Evolutionary conservation across 2,888 invertebrate species (phyloP).

Genomic region (Elgonia sp.): DNA sequence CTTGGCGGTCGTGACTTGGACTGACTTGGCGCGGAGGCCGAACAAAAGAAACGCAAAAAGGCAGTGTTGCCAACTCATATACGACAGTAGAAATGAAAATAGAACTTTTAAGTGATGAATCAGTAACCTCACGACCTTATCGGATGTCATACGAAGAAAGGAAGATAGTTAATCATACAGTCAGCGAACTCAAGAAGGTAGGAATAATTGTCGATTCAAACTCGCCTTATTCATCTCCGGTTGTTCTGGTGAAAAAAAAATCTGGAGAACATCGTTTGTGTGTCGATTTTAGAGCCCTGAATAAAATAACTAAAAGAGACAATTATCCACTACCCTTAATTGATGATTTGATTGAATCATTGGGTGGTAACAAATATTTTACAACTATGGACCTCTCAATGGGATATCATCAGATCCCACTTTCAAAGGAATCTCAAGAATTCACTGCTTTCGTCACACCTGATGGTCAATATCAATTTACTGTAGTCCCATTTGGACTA

Average conservation of each 20-base stretch:
- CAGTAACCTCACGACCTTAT: constrained; percentile 74
- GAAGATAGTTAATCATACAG: constrained; percentile 47
- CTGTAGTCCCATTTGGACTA: constrained; percentile 29
- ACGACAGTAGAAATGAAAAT: not conserved
- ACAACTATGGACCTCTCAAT: constrained; percentile 80
- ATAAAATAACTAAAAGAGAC: constrained; percentile 78
- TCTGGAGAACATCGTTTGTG: constrained; percentile 78
- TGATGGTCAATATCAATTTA: constrained; percentile 58
- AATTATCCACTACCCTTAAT: constrained; percentile 78
- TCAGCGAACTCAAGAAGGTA: constrained; percentile 59
- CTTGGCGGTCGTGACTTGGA: too few relatives aligned
- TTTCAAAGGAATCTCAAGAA: constrained; percentile 78
- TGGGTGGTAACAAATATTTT: constrained; percentile 79
- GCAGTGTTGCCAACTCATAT: too few relatives aligned
- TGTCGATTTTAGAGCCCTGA: constrained; percentile 80
- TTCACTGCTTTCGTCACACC: constrained; percentile 81
- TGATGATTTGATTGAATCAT: constrained; percentile 79
- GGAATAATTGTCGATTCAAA: constrained; percentile 71
- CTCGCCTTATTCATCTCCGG: constrained; percentile 59
- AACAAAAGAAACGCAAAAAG: too few relatives aligned
- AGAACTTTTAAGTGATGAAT: constrained; percentile 29
- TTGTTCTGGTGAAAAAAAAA: constrained; percentile 78
- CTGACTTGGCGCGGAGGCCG: too few relatives aligned
- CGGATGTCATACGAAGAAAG: constrained; percentile 71
- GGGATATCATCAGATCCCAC: constrained; percentile 80